Conservation (phyloP, 2,888 invertebrate genomes). For the Spisula subtruncata region DNA sequence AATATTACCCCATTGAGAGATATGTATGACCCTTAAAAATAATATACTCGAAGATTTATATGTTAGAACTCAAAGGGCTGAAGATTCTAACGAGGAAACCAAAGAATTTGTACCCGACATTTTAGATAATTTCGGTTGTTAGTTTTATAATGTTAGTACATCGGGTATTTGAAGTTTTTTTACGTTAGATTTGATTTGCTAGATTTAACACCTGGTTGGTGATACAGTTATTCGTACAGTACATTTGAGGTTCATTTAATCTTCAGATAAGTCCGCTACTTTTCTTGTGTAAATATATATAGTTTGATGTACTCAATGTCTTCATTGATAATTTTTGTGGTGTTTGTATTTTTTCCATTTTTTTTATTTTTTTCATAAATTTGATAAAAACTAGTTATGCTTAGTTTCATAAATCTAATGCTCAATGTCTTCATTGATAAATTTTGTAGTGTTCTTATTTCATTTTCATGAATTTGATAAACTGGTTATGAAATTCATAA, state of each 20-base stretch:
- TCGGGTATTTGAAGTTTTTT: not conserved
- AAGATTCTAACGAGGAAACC: not conserved
- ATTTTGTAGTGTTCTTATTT: no score
- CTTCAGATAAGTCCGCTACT: not conserved
- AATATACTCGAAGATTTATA: slow-evolving; percentile 9
- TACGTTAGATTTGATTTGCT: not conserved
- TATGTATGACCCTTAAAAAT: not conserved
- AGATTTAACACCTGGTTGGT: slow-evolving; percentile 19
- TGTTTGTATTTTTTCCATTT: not conserved
- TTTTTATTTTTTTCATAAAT: not conserved
- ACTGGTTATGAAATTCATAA: no score
- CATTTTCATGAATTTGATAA: no score
- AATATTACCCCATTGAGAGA: not conserved
- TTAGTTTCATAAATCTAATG: not conserved
- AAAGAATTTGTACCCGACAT: slow-evolving; percentile 1
- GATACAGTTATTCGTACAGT: not conserved
- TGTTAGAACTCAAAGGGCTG: not conserved
- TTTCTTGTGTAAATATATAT: slow-evolving; percentile 24
- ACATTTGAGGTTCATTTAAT: not conserved
- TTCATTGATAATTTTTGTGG: slow-evolving; percentile 4
- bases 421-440: no score
- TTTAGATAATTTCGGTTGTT: not conserved
- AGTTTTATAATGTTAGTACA: not conserved
- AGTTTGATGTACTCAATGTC: not conserved
- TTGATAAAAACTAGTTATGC: not conserved